Evolutionary conservation across 2,113 vertebrate genomes (phyloP).

Genomic region (Brevimyrus niger): DNA sequence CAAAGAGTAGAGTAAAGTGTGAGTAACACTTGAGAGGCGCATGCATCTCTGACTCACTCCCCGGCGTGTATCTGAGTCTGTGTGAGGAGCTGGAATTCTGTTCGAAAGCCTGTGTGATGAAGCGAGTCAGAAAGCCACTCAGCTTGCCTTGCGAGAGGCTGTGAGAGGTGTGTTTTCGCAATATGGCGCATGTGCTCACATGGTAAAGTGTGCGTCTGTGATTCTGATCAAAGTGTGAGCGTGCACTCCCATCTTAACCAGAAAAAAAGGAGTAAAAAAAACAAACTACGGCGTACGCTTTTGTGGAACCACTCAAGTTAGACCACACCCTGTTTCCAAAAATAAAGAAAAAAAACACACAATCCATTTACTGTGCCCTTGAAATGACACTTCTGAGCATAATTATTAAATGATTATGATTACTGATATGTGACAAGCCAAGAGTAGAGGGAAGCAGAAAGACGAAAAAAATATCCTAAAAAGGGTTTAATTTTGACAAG

Average conservation of each 20-base stretch:
- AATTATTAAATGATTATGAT: conserved; percentile 91
- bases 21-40: conserved; percentile 25
- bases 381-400: conserved; percentile 82
- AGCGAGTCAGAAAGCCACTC: background rate
- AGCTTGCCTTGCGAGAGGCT: background rate
- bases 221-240: background rate
- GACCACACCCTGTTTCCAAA: conserved; percentile 83
- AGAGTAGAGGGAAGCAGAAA: conserved; percentile 51
- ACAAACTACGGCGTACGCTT: background rate
- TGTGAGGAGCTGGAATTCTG: background rate
- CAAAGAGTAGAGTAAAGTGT: conserved; percentile 26
- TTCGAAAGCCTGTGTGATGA: background rate
- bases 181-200: conserved; percentile 15
- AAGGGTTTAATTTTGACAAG: conserved; percentile 62
- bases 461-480: conserved; percentile 15
- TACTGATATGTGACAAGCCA: conserved; percentile 58
- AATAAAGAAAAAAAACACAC: conserved; percentile 43
- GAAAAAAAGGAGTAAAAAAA: background rate
- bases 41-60: background rate
- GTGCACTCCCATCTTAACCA: background rate
- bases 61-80: background rate
- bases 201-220: conserved; percentile 27
- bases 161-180: background rate
- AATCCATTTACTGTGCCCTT: conserved; percentile 79
- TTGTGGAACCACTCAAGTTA: conserved; percentile 29